A percentile compares a stretch with the other conserved stretches of the same genome.
phyloP scores from a whole-genome alignment of 2,797 vertebrate genomes.

The Garrulus glandarius region DNA sequence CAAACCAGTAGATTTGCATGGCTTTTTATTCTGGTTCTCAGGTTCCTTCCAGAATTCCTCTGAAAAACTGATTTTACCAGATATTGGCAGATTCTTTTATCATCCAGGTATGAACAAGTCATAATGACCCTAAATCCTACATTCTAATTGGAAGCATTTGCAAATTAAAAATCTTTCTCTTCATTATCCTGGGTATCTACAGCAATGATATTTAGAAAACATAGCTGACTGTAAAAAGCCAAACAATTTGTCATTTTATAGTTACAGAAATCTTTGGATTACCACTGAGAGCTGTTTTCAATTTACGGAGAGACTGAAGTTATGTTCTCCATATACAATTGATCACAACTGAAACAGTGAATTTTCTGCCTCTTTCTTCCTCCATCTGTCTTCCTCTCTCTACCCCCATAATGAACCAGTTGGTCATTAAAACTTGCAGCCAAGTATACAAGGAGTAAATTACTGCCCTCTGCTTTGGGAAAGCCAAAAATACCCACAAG shows the following conservation, averaged over 20 bases:
- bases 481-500: not conserved
- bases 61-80: not conserved
- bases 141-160: not conserved
- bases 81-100: not conserved
- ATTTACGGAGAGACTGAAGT: not conserved
- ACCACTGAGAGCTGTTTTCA: not conserved
- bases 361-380: not conserved
- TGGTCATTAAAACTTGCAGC: not conserved
- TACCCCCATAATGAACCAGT: not conserved
- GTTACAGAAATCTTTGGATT: not conserved
- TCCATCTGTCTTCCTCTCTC: not conserved
- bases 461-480: not conserved
- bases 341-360: not conserved
- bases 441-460: not conserved
- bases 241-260: not conserved
- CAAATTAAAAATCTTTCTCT: not conserved
- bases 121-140: not conserved
- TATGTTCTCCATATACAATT: not conserved
- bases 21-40: not conserved
- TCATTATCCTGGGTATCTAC: not conserved
- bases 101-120: not conserved
- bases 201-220: not conserved
- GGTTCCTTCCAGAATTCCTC: not conserved
- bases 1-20: not conserved
- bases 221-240: not conserved